Base-by-base conservation (phyloP, 2,888 invertebrate genomes). In the Diplolepis rosae region DNA sequence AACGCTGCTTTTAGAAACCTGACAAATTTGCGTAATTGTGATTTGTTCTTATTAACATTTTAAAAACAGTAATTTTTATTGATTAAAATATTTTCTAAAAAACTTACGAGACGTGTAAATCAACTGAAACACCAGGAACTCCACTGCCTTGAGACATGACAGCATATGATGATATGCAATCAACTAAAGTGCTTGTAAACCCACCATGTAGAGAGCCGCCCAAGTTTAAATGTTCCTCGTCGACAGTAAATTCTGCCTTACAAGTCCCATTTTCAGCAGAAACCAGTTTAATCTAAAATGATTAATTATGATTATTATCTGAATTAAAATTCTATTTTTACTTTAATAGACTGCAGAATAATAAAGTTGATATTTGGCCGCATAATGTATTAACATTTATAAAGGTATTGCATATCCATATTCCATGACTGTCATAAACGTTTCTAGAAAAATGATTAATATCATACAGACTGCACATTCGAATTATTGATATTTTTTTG, bases 141-240 rank as follows among this genome's bases (percentile, higher is more conserved):
- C 91, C 90, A 66, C 90, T 89, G n/a, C 90, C 91, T 80, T 92
- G 91, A 0, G 95, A 92, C 85, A 94, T 91, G 1, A 97, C 87
- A 0, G 96, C 97, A 84, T 93, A 93, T 0, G 95, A 94, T 0
- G 97, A 96, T 24, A 97, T 87, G 68, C 90, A 90, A 84, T 95
- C 95, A 0, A 96, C 92, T 9, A 97, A 87, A 0, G 95, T 95
- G 2, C 95, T 94, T 3, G 95, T 95, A 81, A 95, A 93, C 5
- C 96, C 98, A 1, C 97, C 97, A 85, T 98, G 98, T 4, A 98
- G 87, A 0, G 93, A 92, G 0, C 95, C 96, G 35, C 90, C 87
- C 13, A 90, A 89, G 88, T 98, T 98, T 1, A 94, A 89, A 84
- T 96, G 95, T 77, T 95, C 94, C 3, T 93, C 90, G 0, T 90